Conservation (phyloP, 2,888 invertebrate genomes). For the Rhodophaea formosa region DNA sequence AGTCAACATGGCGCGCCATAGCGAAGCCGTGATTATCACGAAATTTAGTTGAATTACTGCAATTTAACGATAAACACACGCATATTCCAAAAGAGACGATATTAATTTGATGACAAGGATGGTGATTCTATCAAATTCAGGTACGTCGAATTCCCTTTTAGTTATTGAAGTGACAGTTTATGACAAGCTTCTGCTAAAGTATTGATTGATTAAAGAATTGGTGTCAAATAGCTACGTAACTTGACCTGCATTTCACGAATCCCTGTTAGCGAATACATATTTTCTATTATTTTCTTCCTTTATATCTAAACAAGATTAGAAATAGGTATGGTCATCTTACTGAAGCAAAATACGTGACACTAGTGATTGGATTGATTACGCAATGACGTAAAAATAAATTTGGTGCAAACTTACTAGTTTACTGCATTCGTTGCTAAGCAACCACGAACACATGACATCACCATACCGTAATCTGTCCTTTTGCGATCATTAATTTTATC, state of each 20-base stretch:
- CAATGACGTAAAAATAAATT: conserved; percentile 23
- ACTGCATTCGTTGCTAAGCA: conserved; percentile 70
- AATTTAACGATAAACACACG: conserved; percentile 8
- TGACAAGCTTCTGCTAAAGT: conserved; percentile 29
- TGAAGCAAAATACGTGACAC: too few species aligned
- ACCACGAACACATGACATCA: conserved; percentile 32
- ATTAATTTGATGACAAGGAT: conserved; percentile 24
- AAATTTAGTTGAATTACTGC: conserved; percentile 20
- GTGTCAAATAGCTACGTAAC: conserved; percentile 30
- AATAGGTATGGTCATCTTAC: too few species aligned
- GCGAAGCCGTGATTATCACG: conserved; percentile 28
- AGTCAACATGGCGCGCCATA: conserved; percentile 44
- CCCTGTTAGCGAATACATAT: too few species aligned
- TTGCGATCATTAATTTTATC: neutral
- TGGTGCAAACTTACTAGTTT: conserved; percentile 32
- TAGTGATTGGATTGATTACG: conserved; percentile 19
- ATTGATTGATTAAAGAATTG: conserved; percentile 31
- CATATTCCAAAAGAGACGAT: conserved; percentile 10
- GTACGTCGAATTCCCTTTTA: conserved; percentile 30
- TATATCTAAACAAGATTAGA: too few species aligned
- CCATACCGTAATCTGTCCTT: neutral
- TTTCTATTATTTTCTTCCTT: too few species aligned
- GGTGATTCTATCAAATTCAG: conserved; percentile 37
- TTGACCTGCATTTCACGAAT: conserved; percentile 17
- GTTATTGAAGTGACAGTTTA: conserved; percentile 18